Base-by-base conservation (phyloP, 2,113 vertebrate species). In the Glareola pratincola region DNA sequence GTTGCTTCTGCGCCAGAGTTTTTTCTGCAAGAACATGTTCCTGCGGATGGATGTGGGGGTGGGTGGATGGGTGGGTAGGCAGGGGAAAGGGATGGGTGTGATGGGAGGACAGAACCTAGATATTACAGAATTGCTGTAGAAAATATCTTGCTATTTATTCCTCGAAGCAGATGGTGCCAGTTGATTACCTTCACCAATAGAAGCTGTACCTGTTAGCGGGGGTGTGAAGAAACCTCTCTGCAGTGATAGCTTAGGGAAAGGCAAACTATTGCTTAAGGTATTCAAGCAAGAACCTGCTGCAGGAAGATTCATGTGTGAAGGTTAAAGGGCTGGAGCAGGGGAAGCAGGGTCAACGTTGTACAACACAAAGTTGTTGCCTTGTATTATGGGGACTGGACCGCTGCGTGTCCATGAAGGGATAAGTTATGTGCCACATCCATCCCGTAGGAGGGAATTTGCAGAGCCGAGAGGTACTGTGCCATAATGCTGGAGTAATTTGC, bases 141-240 rank as follows among this genome's bases (percentile, higher is more conserved):
- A 87, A 91, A 83, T 83, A 85, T 69, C 84, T 73, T 47, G 50
- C 74, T 94, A 88, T 96, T 97, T 95, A 88, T 95, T 92, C 63
- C 84, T 85, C 3, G 0, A 85, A 86, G 51, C 94, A 97, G 96
- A 88, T 95, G 89, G 91, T 91, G 53, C 53, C 87, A 50, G 50
- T 74, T 90, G 53, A 84, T 93, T 94, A 88, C 84, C 74, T 93
- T 94, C 84, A 67, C 32, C 50, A 69, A 63, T 0, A 92, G 84
- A 73, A 85, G 26, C 57, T 88, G 91, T 89, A 90, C 86, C 86
- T 85, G 53, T 43, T 59, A 76, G 92, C 6, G 14, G 80, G 91
- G 74, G 77, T 95, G 86, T 82, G 77, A 95, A 92, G 73, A 90
- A 92, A 85, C 8, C 1, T 60, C 50, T 89, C 91, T 66, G 54